Evolutionary conservation across 1,140 invertebrate species (phyloP), one percentile per base, ranked within the genome.

Genomic region (Temnothorax nylanderi): DNA sequence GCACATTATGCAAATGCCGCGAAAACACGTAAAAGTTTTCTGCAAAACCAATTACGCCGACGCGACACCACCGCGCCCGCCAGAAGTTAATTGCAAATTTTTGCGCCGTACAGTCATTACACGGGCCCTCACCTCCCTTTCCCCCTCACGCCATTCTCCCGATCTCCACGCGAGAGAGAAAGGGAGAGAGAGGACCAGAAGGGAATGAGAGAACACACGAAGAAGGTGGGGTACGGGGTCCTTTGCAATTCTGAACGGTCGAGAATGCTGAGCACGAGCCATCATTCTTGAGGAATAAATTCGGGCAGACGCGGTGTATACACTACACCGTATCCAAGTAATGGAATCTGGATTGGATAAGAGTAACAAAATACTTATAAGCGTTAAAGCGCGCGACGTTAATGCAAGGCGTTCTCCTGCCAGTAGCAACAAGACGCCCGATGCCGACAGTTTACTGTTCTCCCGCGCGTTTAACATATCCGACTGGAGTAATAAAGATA

Each of bases 1-100:
- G 94, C 93, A 92, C 94, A 94, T 94, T 94, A 94, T 95, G 94
- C 93, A 95, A 95, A 94, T 95, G 93, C 88, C 89, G 91, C 90
- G 91, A 94, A 94, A 94, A 93, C 93, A 94, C 93, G 94, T 92
- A 93, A 94, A 94, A 94, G 90, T 94, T 93, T 94, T 93, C 93
- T 92, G 93, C 92, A 94, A 94, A 93, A 93, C 91, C 94, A 94
- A 94, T 94, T 94, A 94, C 93, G 92, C 93, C 93, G 91, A 93
- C 93, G 92, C 92, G 90, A 94, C 92, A 93, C 90, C 92, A 74
- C 69, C 84, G 77, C 74, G 62, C 54, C 69, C 64, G 84, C 62
- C 72, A 85, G 75, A 85, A 92, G 87, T 92, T 92, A 92, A 92
- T 92, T 92, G 92, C 92, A 37, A 92, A 90, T 91, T 92, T 93